Evolutionary conservation across 2,113 vertebrate species (phyloP), one percentile per base, ranked within the genome.

Genomic region (Eidolon helvum): DNA sequence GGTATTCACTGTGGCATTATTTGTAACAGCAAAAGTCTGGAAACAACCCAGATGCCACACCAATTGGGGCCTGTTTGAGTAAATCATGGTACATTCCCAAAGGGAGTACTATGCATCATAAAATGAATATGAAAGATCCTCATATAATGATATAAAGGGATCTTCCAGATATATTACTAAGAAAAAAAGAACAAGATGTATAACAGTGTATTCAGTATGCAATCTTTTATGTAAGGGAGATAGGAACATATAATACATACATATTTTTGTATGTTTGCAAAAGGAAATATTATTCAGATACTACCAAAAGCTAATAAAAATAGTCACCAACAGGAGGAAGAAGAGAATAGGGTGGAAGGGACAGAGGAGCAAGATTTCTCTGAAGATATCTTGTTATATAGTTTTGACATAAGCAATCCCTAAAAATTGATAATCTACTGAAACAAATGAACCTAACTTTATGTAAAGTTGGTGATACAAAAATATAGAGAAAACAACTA

Each of bases 281-380:
- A 92, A 96, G 89, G 53, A 95, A 94, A 92, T 65, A 93, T 5
- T 65, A 21, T 74, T 91, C 78, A 45, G 22, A 75, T 48, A 88
- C 2, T 96, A 77, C 2, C 21, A 89, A 93, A 94, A 92, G 40
- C 40, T 83, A 83, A 90, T 55, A 57, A 86, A 87, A 96, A 84
- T 1, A 68, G 59, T 75, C 59, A 96, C 22, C 24, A 90, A 79
- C 4, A 68, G 11, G 15, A 89, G 38, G 24, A 94, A 8, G 24
- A 87, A 91, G 15, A 40, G 68, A 43, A 74, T 1, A 69, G 40
- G 28, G 22, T 10, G 3, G 68, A 91, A 45, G 59, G 14, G 10
- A 88, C 10, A 92, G 63, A 93, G 66, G 69, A 88, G 24, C 24
- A 94, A 40, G 35, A 72, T 82, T 94, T 86, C 21, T 69, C 30